phyloP scores from a whole-genome alignment of 1,140 invertebrate genomes.

The Galleria mellonella region DNA sequence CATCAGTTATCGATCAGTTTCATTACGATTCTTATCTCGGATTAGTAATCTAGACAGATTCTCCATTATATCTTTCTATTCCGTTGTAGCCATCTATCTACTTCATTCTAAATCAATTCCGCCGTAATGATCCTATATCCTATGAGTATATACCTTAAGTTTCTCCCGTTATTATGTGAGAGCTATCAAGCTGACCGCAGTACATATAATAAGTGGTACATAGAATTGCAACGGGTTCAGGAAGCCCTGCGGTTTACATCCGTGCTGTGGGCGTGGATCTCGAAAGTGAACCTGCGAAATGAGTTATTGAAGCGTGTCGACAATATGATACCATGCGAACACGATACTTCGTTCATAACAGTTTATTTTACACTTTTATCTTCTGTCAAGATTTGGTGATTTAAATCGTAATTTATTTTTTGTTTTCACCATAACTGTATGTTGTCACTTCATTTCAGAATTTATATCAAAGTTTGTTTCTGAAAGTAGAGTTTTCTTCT shows the following conservation, averaged over 20 bases:
- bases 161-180: slow-evolving; percentile 32
- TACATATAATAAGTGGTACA: slow-evolving; percentile 12
- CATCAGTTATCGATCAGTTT: slow-evolving; percentile 25
- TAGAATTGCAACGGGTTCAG: slow-evolving; percentile 29
- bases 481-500: neutral
- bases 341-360: slow-evolving; percentile 23
- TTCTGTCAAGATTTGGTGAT: neutral
- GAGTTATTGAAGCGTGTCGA: slow-evolving; percentile 57
- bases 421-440: neutral
- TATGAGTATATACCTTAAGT: slow-evolving; percentile 12
- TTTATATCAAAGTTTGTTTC: neutral
- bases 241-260: slow-evolving; percentile 47
- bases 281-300: slow-evolving; percentile 67
- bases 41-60: slow-evolving; percentile 30
- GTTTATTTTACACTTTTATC: slow-evolving; percentile 2
- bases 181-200: slow-evolving; percentile 25
- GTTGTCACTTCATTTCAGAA: neutral
- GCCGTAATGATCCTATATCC: slow-evolving; percentile 26
- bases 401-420: neutral
- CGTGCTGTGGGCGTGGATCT: slow-evolving; percentile 38
- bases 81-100: slow-evolving; percentile 24
- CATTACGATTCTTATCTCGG: slow-evolving; percentile 38
- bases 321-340: slow-evolving; percentile 41
- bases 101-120: slow-evolving; percentile 49
- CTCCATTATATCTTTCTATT: slow-evolving; percentile 36